These are phyloP conservation scores for Phrynocephalus forsythii DNA, from an alignment of 2,797 vertebrate genomes.

Conservation along the genomic window DNA sequence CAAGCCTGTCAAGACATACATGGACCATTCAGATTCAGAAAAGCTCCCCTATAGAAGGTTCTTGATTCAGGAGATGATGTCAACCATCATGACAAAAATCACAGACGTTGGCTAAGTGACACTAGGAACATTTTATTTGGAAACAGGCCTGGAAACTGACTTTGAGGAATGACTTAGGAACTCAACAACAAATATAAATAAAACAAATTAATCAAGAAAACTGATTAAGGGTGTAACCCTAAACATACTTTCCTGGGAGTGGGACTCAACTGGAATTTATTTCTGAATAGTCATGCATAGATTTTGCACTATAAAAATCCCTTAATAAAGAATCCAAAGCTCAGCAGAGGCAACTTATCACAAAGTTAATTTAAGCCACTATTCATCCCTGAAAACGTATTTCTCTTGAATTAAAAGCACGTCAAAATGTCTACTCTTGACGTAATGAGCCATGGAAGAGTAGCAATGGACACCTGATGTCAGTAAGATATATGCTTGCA, in stretches of 20 bases:
- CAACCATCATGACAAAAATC: not conserved
- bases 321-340: conserved; percentile 53
- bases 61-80: not conserved
- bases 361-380: conserved; percentile 14
- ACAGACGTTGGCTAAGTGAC: not conserved
- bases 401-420: not conserved
- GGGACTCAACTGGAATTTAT: not conserved
- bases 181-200: conserved; percentile 11
- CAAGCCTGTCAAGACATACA: too few species aligned
- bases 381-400: not conserved
- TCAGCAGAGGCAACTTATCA: conserved; percentile 44
- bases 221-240: not conserved
- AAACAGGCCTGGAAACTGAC: not conserved
- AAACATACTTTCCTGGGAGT: not conserved
- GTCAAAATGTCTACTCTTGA: conserved; percentile 14
- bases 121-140: not conserved
- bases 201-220: conserved; percentile 16
- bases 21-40: not conserved
- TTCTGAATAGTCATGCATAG: not conserved
- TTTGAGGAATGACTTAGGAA: not conserved
- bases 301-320: conserved; percentile 14
- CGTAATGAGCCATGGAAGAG: conserved; percentile 48
- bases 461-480: conserved; percentile 46
- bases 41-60: not conserved
- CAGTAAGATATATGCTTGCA: conserved; percentile 44